Base-by-base conservation (phyloP, 2,888 invertebrate genomes). In the Tinea pellionella region DNA sequence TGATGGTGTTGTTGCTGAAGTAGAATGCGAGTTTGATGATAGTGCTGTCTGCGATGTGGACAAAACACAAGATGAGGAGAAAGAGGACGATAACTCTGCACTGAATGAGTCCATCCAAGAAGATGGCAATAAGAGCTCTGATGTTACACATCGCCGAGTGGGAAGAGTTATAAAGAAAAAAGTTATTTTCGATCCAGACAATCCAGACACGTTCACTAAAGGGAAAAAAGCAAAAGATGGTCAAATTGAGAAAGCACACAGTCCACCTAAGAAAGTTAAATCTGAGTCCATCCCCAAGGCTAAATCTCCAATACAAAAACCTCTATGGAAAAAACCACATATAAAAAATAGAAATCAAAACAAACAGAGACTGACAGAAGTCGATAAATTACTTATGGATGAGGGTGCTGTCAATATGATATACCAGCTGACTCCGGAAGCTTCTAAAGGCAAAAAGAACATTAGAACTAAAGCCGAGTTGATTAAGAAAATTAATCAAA, bases 391-490 rank as follows among this genome's bases (percentile, higher is more conserved):
- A 59, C 80, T 96, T 62, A 93, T 93, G 80, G 96, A 96, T 73
- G 96, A 96, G 72, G 95, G 96, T 0, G 95, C 95, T 2, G 92
- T 94, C 1, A 95, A 95, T 76, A 93, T 96, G 91, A 85, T 96
- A 47, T 94, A 94, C 69, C 92, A 94, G 18, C 89, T 95, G 0
- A 94, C 94, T 67, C 82, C 85, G 51, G 88, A 88, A 68, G 86
- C 86, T 43, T 77, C 80, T 15, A 85, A 86, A 64, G 88, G 87
- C 9, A 85, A 77, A 65, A 85, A 83, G 67, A 89, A 87, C 65
- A 80, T 89, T 68, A 79, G 78, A 65, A 83, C 88, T 29, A 89
- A 89, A 77, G 88, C 90, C 18, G 90, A 90, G 67, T 81, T 91
- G 63, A 91, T 92, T 0, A 90, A 90, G 67, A 90, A 90, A 68